Conservation (phyloP, 2,797 vertebrate genomes). For the Phataginus tricuspis region DNA sequence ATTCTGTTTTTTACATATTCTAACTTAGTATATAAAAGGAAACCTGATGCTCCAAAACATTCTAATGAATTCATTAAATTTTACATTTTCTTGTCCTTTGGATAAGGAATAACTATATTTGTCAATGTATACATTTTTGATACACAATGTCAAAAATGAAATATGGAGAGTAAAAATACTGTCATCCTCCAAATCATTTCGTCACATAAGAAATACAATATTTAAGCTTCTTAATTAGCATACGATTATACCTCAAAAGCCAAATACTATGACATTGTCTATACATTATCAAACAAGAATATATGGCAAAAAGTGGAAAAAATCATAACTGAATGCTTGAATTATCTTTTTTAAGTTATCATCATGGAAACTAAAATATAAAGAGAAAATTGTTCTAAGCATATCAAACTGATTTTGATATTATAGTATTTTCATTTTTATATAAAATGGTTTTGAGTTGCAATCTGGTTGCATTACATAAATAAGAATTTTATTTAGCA, state of each 20-base stretch:
- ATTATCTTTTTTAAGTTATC: background rate
- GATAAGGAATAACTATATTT: background rate
- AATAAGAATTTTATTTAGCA: conserved; percentile 46
- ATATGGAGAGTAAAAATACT: conserved; percentile 45
- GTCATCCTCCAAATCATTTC: conserved; percentile 43
- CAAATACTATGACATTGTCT: background rate
- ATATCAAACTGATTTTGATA: conserved; percentile 42
- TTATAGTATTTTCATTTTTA: conserved; percentile 42
- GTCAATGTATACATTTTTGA: background rate
- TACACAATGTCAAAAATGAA: conserved; percentile 47
- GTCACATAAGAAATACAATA: conserved; percentile 26
- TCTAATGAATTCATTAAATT: conserved; percentile 48
- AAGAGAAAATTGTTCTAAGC: conserved; percentile 27
- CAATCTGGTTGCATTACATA: background rate
- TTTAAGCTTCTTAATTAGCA: conserved; percentile 39
- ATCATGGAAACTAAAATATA: conserved; percentile 52
- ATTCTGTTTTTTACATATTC: conserved; percentile 49
- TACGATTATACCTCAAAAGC: conserved; percentile 42
- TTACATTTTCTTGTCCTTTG: conserved; percentile 43
- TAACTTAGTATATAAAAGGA: conserved; percentile 43
- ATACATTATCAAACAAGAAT: conserved; percentile 47
- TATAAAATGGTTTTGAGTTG: conserved; percentile 5
- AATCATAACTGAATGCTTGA: conserved; percentile 35
- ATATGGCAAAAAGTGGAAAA: conserved; percentile 36
- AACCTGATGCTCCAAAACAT: conserved; percentile 52